Base-by-base conservation (phyloP, 64 coral and sea anemone genomes). In the Montipora capricornis region DNA sequence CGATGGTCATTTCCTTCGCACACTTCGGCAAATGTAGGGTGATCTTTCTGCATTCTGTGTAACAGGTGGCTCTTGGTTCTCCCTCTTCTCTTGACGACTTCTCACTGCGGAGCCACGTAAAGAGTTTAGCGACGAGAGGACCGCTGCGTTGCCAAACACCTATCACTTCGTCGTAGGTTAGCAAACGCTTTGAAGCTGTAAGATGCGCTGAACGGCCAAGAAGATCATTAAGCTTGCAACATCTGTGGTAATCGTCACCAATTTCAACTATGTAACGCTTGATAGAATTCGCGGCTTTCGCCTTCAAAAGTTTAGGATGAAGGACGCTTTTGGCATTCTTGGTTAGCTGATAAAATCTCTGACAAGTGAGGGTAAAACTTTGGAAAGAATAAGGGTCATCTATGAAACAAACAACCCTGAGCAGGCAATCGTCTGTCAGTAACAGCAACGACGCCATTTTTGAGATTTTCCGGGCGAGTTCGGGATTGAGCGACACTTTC, bases 111-210 rank as follows among this genome's bases (percentile, higher is more conserved):
- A 89, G 74, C 90, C 94, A 95, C 15, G 90, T 88, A 24, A 89
- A 95, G 5, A 95, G 57, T 89, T 92, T 92, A 15, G 90, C 78
- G 57, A 87, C 94, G 17, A 95, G 85, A 16, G 94, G 90, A 8
- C 94, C 94, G 78, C 79, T 89, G 44, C 60, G 81, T 71, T 88
- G 17, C 90, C 94, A 95, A 9, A 84, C 79, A 75, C 89, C 62
- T 0, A 95, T 14, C 19, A 92, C 73, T 77, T 95, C 89, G 6
- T 81, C 79, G 67, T 83, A 87, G 10, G 84, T 69, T 20, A 95
- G 19, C 14, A 80, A 20, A 24, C 29, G 37, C 37, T 91, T 85
- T 17, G 52, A 13, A 52, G 51, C 57, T 47, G 85, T 67, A 78
- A 73, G 44, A 8, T 61, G 78, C 2, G 48, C 77, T 4, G 90